Evolutionary conservation across 1,140 invertebrate genomes (phyloP), one percentile per base, ranked within the genome.

Genomic region (Magallana gigas): DNA sequence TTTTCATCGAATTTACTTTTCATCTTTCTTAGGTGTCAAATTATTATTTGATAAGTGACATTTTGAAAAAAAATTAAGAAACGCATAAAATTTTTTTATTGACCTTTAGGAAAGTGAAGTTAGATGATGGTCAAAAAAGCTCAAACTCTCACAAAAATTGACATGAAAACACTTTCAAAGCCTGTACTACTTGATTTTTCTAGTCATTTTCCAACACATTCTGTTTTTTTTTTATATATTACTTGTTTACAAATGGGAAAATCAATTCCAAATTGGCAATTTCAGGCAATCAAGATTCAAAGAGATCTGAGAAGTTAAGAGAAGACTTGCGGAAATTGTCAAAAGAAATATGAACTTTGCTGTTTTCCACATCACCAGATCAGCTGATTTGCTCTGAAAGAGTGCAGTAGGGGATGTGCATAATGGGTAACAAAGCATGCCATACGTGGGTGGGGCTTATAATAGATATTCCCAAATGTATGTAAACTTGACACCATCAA

Each of bases 191-290:
- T 12, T 12, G 14, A 9, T 29, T 76, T 76, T 76, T 76, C 68
- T 12, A 76, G 23, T 76, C 23, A 12, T 7, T 76, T 76, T 76
- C 68, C 68, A 76, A 76, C 9, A 76, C 36, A 29, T 12, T 29
- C 23, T 9, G 23, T 48, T 48, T 48, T 48, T 48, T 76, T 76
- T 29, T 29, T 12, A 29, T 8, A 76, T 8, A 71, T 12, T 76
- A 5, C 68, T 76, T 29, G 18, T 29, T 76, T 29, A 29, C 68
- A 76, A 62, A 16, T 16, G 14, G 68, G 36, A 29, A 76, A 76
- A 76, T 76, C 68, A 76, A 76, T 76, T 23, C 68, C 23, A 36
- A 76, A 76, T 76, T 76, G 68, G 68, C 68, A 36, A 76, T 76
- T 76, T 76, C 68, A 29, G 23, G 23, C 23, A 76, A 11, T 62